A percentile compares a stretch with the other conserved stretches of the same genome.
Evolutionary conservation across 2,113 vertebrate species (phyloP).

Genomic region (Motacilla alba): DNA sequence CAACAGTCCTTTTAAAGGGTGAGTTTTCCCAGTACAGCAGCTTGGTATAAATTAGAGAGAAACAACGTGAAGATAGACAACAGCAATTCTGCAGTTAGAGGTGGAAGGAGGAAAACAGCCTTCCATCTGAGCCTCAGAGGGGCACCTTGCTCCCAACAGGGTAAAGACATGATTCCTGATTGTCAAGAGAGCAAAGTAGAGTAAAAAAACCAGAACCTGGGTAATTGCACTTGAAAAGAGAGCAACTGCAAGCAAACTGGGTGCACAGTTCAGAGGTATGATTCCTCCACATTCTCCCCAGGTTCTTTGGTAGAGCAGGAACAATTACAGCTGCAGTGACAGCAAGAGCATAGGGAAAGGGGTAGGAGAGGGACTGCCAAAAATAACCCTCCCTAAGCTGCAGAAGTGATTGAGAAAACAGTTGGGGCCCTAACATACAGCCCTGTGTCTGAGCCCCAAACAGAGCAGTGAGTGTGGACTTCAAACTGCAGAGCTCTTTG

Average conservation of each 20-base stretch:
- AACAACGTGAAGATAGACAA: neutral
- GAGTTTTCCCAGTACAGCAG: neutral
- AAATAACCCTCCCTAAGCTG: neutral
- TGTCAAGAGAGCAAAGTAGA: neutral
- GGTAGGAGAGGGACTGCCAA: slow-evolving; percentile 14
- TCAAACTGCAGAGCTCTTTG: neutral
- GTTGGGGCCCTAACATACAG: neutral
- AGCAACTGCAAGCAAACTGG: neutral
- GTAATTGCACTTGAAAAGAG: neutral
- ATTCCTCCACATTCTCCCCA: neutral
- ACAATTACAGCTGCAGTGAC: neutral
- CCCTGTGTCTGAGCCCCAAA: neutral
- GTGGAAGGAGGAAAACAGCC: neutral
- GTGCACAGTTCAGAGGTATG: neutral
- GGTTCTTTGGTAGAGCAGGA: neutral
- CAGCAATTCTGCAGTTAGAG: neutral
- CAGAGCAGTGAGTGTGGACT: neutral
- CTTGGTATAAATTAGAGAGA: neutral
- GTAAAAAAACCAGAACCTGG: neutral
- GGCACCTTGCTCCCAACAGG: neutral
- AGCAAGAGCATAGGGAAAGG: neutral
- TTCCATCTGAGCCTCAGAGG: neutral
- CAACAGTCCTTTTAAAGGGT: neutral
- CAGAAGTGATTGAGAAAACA: slow-evolving; percentile 44
- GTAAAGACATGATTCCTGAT: neutral